Base-by-base conservation (phyloP, 2,888 invertebrate genomes). In the Crematogaster levior region DNA sequence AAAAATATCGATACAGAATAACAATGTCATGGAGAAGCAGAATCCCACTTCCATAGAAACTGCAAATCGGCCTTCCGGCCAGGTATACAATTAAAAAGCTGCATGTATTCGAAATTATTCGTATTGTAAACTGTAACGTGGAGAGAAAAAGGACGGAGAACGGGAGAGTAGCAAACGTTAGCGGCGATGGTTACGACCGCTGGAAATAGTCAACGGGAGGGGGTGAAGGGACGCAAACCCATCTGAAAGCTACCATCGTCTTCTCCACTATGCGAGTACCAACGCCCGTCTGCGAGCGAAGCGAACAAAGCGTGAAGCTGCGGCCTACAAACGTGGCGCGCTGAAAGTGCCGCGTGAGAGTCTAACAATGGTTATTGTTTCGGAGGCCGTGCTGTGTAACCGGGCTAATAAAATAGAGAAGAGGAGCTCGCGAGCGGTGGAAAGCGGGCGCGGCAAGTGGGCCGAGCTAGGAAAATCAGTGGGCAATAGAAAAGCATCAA, bases 1-100 rank as follows among this genome's bases (percentile, higher is more conserved):
- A 40, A n/a, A 81, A 74, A 73, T 21, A 43, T 60, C 60, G 61
- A n/a, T 53, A 48, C 21, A 18, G 30, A 24, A n/a, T n/a, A n/a
- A 40, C 21, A 21, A 21, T 9, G 18, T 27, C 4, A 18, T n/a
- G 43, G 6, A n/a, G n/a, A 24, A 46, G 27, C 24, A 21, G 66
- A 40, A 80, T 75, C 18, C 77, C 63, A 77, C 91, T 92, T 92
- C 89, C 90, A 92, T 91, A 89, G 90, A 92, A 92, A 92, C 91
- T 88, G 88, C 90, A 91, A 93, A 93, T 90, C 88, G 89, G 85
- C 82, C 82, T 85, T 61, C 74, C 82, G 81, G 83, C 81, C 77
- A 79, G 81, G 73, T 80, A 84, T 87, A 87, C 89, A 90, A 92
- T 92, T 92, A 91, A 92, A 92, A 90, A 87, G 83, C 88, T 80